A percentile compares a stretch with the other conserved stretches of the same genome.
Conservation (phyloP, 2,113 vertebrate genomes). For the Otolemur garnettii region DNA sequence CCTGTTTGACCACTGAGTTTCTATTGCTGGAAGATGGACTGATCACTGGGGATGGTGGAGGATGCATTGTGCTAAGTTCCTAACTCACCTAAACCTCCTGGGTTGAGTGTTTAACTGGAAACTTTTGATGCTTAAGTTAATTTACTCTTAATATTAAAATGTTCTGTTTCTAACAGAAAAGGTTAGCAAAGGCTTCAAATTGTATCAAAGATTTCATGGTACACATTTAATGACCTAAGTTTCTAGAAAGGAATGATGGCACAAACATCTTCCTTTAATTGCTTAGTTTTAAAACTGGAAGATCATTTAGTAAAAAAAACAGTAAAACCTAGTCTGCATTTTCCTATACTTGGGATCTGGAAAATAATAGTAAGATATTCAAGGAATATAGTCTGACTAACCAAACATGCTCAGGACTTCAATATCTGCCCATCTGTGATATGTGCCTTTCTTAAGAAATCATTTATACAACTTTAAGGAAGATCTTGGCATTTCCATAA, state of each 20-base stretch:
- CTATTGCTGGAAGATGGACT: background rate
- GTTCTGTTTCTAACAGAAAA: slow-evolving; percentile 35
- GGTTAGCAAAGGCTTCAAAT: background rate
- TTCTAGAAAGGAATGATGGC: background rate
- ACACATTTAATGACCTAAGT: background rate
- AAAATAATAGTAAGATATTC: slow-evolving; percentile 19
- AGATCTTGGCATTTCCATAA: background rate
- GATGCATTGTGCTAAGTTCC: slow-evolving; percentile 13
- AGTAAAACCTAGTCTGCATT: background rate
- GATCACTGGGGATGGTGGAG: background rate
- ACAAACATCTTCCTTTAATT: slow-evolving; percentile 23
- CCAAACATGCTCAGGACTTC: background rate
- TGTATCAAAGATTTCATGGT: background rate
- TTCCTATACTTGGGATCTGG: background rate
- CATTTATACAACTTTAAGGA: background rate
- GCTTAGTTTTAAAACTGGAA: slow-evolving; percentile 50
- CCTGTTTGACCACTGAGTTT: background rate
- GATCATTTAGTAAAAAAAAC: background rate
- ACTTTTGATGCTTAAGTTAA: slow-evolving; percentile 56
- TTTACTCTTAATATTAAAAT: slow-evolving; percentile 64
- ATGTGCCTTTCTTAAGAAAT: slow-evolving; percentile 1
- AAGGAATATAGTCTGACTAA: background rate
- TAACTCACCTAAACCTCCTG: slow-evolving; percentile 29
- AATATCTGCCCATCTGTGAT: background rate
- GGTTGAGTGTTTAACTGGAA: slow-evolving; percentile 23